Conservation (phyloP, 2,113 vertebrate genomes). For the Thomomys bottae region DNA sequence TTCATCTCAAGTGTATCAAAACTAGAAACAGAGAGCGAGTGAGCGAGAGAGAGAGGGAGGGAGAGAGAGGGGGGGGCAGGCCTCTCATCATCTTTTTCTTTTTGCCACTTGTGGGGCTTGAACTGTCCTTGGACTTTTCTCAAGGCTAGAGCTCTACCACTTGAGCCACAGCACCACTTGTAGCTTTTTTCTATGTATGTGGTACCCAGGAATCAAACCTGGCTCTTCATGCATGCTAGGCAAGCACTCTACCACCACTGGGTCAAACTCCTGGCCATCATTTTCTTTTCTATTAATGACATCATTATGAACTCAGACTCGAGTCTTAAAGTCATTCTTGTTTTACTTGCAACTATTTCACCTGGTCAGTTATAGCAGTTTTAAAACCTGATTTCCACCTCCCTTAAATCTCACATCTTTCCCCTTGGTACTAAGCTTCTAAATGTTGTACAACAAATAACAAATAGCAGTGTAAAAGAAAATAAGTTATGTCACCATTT, state of each 20-base stretch:
- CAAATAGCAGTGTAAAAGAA: background rate
- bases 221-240: too few species aligned
- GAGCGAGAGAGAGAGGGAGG: too few species aligned
- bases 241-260: too few species aligned
- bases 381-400: background rate
- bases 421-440: background rate
- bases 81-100: background rate
- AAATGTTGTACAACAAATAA: background rate
- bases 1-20: constrained; percentile 15
- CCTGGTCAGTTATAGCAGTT: background rate
- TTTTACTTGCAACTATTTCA: background rate
- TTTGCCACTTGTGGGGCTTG: too few species aligned
- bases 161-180: too few species aligned
- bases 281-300: background rate
- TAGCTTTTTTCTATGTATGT: too few species aligned
- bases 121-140: too few species aligned
- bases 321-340: background rate
- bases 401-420: background rate
- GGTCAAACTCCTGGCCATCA: too few species aligned
- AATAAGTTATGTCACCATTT: background rate
- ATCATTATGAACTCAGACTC: background rate
- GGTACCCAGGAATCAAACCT: too few species aligned
- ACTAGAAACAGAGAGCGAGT: background rate
- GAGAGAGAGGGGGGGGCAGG: too few species aligned
- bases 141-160: too few species aligned